A percentile compares a stretch with the other conserved stretches of the same genome.
Evolutionary conservation across 2,113 vertebrate genomes (phyloP).

Genomic region (Leptocoma aspasia): DNA sequence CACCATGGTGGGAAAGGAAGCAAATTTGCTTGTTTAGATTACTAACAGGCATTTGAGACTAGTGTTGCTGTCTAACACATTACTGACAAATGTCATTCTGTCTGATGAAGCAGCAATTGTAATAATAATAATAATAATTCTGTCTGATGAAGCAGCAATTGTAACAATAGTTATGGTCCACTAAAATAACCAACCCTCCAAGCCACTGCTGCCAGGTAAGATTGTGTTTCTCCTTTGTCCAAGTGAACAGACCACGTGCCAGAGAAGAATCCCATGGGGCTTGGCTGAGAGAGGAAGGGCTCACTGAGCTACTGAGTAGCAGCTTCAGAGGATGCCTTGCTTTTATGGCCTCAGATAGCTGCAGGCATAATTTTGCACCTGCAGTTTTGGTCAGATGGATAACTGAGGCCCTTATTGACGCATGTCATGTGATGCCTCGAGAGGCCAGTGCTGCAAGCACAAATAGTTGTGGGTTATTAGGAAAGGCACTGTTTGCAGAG

Average conservation of each 20-base stretch:
- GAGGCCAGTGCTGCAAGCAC: not conserved
- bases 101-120: not conserved
- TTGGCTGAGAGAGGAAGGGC: not conserved
- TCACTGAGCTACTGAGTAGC: not conserved
- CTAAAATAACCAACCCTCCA: not conserved
- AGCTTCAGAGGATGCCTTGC: not conserved
- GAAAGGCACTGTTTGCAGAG: not conserved
- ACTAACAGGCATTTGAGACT: constrained; percentile 25
- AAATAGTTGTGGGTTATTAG: not conserved
- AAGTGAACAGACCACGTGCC: not conserved
- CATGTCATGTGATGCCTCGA: not conserved
- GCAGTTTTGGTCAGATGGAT: not conserved
- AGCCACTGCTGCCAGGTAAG: not conserved
- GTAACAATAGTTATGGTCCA: not conserved
- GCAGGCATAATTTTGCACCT: not conserved
- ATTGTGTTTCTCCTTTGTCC: not conserved
- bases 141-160: not conserved
- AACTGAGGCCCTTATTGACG: not conserved
- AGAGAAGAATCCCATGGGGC: not conserved
- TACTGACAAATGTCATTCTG: not conserved
- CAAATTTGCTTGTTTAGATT: constrained; percentile 1
- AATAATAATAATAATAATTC: too few relatives aligned
- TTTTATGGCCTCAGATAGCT: constrained; percentile 6
- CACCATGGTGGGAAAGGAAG: not conserved
- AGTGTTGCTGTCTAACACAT: not conserved